Evolutionary conservation across 2,113 vertebrate genomes (phyloP).

Genomic region (Neotoma lepida): DNA sequence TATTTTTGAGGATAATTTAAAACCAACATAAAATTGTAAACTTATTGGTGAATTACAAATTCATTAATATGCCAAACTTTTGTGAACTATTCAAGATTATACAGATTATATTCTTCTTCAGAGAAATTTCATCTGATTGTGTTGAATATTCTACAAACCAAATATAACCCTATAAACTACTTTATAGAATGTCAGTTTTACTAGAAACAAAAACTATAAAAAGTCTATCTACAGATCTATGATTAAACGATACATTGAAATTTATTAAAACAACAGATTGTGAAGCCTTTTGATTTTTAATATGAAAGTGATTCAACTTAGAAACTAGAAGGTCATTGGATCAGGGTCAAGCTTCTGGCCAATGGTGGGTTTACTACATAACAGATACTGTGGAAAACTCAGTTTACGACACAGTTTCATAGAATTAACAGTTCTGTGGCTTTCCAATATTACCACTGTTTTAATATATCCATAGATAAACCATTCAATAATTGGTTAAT

Average conservation of each 20-base stretch:
- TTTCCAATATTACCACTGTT: neutral
- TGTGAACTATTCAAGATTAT: neutral
- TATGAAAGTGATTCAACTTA: constrained; percentile 7
- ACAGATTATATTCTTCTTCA: neutral
- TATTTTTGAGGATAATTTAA: neutral
- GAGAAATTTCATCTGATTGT: neutral
- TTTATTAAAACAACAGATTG: neutral
- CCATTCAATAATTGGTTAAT: neutral
- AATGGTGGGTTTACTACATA: neutral
- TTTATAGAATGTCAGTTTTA: neutral
- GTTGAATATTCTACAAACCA: neutral
- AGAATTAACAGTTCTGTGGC: neutral
- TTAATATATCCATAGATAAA: neutral
- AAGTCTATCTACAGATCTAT: neutral
- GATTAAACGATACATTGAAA: constrained; percentile 50
- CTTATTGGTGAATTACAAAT: neutral
- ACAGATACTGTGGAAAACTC: constrained; percentile 5
- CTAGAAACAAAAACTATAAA: neutral
- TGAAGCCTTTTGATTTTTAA: neutral
- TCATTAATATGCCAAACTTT: neutral
- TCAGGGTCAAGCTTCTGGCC: neutral
- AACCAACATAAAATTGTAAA: too few species aligned
- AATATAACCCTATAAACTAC: neutral
- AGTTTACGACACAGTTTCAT: neutral
- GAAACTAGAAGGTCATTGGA: constrained; percentile 50